Base-by-base conservation (phyloP, 2,888 invertebrate genomes). In the Polymixis lichenea region DNA sequence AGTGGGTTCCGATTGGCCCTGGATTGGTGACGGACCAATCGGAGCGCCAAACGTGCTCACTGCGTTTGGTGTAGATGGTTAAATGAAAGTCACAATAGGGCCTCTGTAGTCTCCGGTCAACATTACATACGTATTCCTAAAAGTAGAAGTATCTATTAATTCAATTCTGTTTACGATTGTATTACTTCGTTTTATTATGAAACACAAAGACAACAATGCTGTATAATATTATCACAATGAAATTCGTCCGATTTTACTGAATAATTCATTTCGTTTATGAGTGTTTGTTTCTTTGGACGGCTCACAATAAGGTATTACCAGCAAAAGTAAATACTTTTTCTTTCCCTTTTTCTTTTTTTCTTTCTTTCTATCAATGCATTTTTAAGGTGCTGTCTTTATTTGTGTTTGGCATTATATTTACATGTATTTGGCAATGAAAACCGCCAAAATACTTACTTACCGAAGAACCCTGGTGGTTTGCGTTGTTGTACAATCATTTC, bases 231-330 rank as follows among this genome's bases (percentile, higher is more conserved):
- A 22, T 28, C 53, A 28, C 22, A 7, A 28, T 67, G 5, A 56
- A 69, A 32, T 58, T 69, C 43, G 43, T 19, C 72, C 32, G 11
- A 25, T 22, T n/a, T 25, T 38, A 51, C 51, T 73, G 38, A 73
- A 70, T 73, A 49, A 73, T 69, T 49, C 8, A 70, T 58, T 69
- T 32, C 38, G 25, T 38, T 69, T 58, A 69, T 22, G 9, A n/a
- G 15, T n/a, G 8, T 32, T 46, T 28, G 56, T 69, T 71, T 71
- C n/a, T 64, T 71, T 56, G 11, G 1, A 5, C 2, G 28, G 11
- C 56, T 67, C 22, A 43, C 53, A 55, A 17, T 25, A 53, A 62
- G 22, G 19, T n/a, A 32, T 9, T 28, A 13, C 28, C 19, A 49
- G 32, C 13, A 22, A 66, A 17, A 17, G 53, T 28, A 8, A 56